Percentiles rank a stretch among this genome's conserved stretches.
These are phyloP conservation scores for Apus apus DNA, from an alignment of 2,113 vertebrate genomes.

Conservation along the genomic window DNA sequence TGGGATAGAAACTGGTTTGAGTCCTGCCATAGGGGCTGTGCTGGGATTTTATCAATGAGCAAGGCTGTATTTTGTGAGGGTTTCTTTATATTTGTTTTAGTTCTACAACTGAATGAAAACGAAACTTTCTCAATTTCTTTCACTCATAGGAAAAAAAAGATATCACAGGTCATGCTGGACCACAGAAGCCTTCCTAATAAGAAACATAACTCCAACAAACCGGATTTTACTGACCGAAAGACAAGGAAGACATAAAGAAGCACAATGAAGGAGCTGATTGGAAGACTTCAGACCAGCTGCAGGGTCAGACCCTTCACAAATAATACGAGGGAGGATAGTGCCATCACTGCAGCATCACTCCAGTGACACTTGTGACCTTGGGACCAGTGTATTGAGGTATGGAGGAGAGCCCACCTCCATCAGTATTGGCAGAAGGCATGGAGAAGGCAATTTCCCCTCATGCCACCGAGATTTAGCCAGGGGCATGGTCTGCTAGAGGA, in stretches of 20 bases:
- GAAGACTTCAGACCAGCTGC: neutral
- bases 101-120: no score
- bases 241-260: neutral
- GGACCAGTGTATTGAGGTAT: neutral
- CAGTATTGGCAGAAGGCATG: neutral
- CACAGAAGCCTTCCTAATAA: neutral
- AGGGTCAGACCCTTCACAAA: neutral
- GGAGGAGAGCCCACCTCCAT: neutral
- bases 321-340: neutral
- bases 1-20: neutral
- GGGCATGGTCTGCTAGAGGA: neutral
- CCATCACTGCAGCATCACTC: neutral
- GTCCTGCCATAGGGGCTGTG: neutral
- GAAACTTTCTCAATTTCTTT: neutral
- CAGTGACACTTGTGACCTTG: neutral
- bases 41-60: neutral
- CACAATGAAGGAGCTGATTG: neutral
- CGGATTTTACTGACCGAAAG: neutral
- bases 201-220: neutral
- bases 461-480: neutral
- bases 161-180: neutral
- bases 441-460: fast-evolving
- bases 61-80: neutral
- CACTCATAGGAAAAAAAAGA: neutral
- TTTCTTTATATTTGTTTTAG: no score